Conservation (phyloP, 2,888 invertebrate species). For the Trichogramma dendrolimi region DNA sequence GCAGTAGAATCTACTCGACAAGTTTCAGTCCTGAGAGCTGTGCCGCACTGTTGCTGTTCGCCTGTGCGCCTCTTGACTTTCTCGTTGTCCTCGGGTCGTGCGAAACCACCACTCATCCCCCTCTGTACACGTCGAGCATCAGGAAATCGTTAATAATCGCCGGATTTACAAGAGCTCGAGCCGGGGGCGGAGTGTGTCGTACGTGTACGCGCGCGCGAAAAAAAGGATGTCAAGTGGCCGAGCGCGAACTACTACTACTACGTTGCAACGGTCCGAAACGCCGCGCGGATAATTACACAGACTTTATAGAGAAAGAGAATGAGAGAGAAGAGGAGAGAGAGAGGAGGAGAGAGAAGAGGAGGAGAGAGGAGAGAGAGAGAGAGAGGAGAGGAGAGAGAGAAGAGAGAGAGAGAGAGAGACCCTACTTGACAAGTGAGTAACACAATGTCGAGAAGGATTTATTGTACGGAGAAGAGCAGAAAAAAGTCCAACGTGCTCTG, state of each 20-base stretch:
- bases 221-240: conserved; percentile 13
- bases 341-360: conserved; percentile 25
- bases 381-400: conserved; percentile 28
- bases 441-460: too few relatives aligned
- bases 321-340: conserved; percentile 26
- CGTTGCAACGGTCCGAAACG: neutral
- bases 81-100: too few relatives aligned
- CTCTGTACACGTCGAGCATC: too few relatives aligned
- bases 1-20: too few relatives aligned
- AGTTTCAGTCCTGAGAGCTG: too few relatives aligned
- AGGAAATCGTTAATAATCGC: conserved; percentile 9
- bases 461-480: too few relatives aligned
- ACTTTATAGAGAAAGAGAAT: conserved; percentile 22
- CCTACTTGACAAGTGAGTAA: too few relatives aligned
- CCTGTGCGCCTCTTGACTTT: too few relatives aligned
- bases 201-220: neutral
- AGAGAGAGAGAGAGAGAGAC: too few relatives aligned
- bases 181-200: neutral
- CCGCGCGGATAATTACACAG: conserved; percentile 8
- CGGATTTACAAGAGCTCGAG: conserved; percentile 2
- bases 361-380: conserved; percentile 16
- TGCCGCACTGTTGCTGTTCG: too few relatives aligned
- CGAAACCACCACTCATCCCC: too few relatives aligned
- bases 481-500: too few relatives aligned
- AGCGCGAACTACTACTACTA: neutral